Evolutionary conservation across 2,888 invertebrate genomes (phyloP).

Genomic region (Eulithis testata): DNA sequence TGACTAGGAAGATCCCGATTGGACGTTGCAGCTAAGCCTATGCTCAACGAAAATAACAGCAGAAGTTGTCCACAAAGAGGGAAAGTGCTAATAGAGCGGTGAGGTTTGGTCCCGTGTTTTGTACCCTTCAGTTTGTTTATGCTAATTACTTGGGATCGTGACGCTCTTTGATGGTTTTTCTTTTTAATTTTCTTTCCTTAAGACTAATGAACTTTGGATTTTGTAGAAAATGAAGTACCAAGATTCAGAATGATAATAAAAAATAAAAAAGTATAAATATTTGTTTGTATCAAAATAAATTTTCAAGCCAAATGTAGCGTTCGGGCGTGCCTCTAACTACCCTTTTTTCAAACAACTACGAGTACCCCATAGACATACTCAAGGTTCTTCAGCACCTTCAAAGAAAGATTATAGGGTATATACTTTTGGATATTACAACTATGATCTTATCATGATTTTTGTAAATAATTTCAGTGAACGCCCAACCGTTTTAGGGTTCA

Average conservation of each 20-base stretch:
- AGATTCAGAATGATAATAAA: not conserved
- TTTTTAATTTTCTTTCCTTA: slow-evolving; percentile 45
- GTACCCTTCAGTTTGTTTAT: slow-evolving; percentile 47
- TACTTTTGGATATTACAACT: no score
- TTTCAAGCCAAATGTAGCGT: no score
- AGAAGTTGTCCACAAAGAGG: slow-evolving; percentile 41
- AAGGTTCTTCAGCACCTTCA: no score
- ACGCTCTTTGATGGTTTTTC: slow-evolving; percentile 50
- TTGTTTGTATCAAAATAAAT: no score
- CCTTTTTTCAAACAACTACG: no score
- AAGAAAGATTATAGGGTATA: no score
- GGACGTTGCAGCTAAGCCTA: slow-evolving; percentile 13
- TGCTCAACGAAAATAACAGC: slow-evolving; percentile 36
- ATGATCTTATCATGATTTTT: no score
- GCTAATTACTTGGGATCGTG: slow-evolving; percentile 55
- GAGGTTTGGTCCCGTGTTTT: slow-evolving; percentile 41
- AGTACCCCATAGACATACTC: no score
- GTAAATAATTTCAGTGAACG: no score
- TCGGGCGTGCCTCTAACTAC: no score
- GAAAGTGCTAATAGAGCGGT: slow-evolving; percentile 51
- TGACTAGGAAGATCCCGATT: slow-evolving; percentile 22
- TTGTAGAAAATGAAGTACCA: not conserved
- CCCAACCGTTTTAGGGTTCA: no score
- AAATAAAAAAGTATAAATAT: not conserved
- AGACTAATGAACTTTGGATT: slow-evolving; percentile 2